Evolutionary conservation across 2,888 invertebrate genomes (phyloP).

Genomic region (Pyrrhia umbra): DNA sequence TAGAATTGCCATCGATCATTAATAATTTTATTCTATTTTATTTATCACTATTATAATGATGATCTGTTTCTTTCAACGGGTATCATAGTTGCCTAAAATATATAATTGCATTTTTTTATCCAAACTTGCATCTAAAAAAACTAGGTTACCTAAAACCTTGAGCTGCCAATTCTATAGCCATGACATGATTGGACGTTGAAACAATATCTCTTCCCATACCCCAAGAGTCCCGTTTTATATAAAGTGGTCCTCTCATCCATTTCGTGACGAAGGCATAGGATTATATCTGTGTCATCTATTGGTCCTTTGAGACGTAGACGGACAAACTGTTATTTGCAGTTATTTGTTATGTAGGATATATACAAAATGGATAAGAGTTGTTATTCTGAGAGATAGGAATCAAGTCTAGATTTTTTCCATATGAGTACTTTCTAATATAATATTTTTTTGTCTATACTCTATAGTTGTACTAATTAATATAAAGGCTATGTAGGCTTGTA

Average conservation of each 20-base stretch:
- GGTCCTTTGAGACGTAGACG: constrained; percentile 31
- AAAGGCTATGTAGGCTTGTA: too few relatives aligned
- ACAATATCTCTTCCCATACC: constrained; percentile 38
- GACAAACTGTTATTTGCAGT: constrained; percentile 18
- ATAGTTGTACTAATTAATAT: too few relatives aligned
- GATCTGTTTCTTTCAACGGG: too few relatives aligned
- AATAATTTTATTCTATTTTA: too few relatives aligned
- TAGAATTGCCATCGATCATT: too few relatives aligned
- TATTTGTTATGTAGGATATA: constrained; percentile 18
- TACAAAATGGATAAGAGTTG: too few relatives aligned
- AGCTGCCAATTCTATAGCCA: constrained; percentile 5
- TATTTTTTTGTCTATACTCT: too few relatives aligned
- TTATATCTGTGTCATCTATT: constrained; percentile 25
- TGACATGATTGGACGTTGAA: constrained; percentile 48
- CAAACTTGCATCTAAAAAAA: constrained; percentile 14
- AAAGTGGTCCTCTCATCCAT: constrained; percentile 43
- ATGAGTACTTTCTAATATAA: too few relatives aligned
- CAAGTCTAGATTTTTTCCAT: too few relatives aligned
- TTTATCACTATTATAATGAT: too few relatives aligned
- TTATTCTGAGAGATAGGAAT: too few relatives aligned
- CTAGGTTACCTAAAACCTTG: not conserved
- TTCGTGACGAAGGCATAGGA: constrained; percentile 24
- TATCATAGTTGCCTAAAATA: too few relatives aligned
- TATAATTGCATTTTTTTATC: not conserved
- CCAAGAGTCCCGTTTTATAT: constrained; percentile 35